A percentile compares a stretch with the other conserved stretches of the same genome.
Conservation (phyloP, 1,140 invertebrate species). For the Mylabris phalerata region DNA sequence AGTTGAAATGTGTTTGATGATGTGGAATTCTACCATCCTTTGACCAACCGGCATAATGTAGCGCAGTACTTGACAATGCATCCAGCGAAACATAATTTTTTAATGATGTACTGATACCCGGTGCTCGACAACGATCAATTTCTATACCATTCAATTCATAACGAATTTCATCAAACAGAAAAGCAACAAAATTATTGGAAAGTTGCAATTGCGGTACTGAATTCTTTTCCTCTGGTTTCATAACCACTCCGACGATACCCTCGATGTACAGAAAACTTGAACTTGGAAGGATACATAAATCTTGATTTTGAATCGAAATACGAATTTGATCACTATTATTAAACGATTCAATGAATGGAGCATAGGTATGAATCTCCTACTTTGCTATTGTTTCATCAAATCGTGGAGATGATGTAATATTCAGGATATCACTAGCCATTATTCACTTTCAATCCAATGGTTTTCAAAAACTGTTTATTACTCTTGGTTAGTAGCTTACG, state of each 20-base stretch:
- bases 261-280: not conserved
- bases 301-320: slow-evolving; percentile 7
- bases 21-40: slow-evolving; percentile 24
- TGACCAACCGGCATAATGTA: slow-evolving; percentile 24
- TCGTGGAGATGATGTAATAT: not conserved
- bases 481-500: not conserved
- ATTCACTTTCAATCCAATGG: not conserved
- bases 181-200: slow-evolving; percentile 40
- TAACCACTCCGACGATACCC: not conserved
- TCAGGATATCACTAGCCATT: not conserved
- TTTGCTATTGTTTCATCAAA: slow-evolving; percentile 1
- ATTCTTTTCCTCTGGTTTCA: not conserved
- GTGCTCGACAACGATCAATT: slow-evolving; percentile 42
- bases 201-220: not conserved
- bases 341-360: too few relatives aligned
- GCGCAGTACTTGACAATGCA: slow-evolving; percentile 13
- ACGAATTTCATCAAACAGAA: slow-evolving; percentile 44
- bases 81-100: slow-evolving; percentile 37
- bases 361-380: not conserved
- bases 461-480: slow-evolving; percentile 5
- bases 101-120: slow-evolving; percentile 39
- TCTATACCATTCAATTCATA: slow-evolving; percentile 43
- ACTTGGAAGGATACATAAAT: slow-evolving; percentile 1
- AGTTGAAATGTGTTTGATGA: slow-evolving; percentile 31
- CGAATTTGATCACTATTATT: not conserved